Evolutionary conservation across 2,888 invertebrate genomes (phyloP).

Genomic region (Anoplius nigerrimus): DNA sequence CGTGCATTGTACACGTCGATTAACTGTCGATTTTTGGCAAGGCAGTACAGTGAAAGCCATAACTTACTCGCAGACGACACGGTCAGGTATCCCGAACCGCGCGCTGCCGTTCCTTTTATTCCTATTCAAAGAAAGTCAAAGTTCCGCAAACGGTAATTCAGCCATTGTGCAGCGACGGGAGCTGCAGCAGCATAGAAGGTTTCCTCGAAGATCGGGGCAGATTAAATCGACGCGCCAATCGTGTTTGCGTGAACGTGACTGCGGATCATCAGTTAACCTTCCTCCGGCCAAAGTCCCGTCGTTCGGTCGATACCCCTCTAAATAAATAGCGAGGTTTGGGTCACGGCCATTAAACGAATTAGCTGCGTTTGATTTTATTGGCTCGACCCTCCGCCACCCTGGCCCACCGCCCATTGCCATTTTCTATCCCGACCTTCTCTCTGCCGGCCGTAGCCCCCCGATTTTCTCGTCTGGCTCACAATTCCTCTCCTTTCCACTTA

Average conservation of each 20-base stretch:
- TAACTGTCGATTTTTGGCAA: slow-evolving; percentile 24
- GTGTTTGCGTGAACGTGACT: slow-evolving; percentile 70
- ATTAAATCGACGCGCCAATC: slow-evolving; percentile 66
- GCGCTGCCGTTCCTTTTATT: too few relatives aligned
- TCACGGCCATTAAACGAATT: slow-evolving; percentile 69
- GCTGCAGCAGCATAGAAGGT: slow-evolving; percentile 44
- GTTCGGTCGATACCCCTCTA: slow-evolving; percentile 60
- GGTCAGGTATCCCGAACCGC: background rate
- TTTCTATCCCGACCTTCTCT: slow-evolving; percentile 23
- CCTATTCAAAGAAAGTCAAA: slow-evolving; percentile 18
- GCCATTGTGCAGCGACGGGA: slow-evolving; percentile 19
- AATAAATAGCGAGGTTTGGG: slow-evolving; percentile 65
- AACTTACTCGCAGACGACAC: slow-evolving; percentile 19
- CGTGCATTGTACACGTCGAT: too few relatives aligned
- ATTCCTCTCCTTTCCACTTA: background rate
- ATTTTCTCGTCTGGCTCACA: background rate
- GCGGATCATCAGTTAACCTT: slow-evolving; percentile 57
- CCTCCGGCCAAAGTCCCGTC: slow-evolving; percentile 36
- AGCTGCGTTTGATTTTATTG: slow-evolving; percentile 68
- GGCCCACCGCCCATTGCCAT: slow-evolving; percentile 14
- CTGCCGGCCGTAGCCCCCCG: background rate
- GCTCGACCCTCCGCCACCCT: slow-evolving; percentile 31
- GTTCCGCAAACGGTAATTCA: slow-evolving; percentile 29
- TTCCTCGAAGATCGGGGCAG: slow-evolving; percentile 49
- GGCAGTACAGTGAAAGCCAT: slow-evolving; percentile 8